phyloP scores from a whole-genome alignment of 2,113 vertebrate genomes.

The Nothocercus nigrocapillus region DNA sequence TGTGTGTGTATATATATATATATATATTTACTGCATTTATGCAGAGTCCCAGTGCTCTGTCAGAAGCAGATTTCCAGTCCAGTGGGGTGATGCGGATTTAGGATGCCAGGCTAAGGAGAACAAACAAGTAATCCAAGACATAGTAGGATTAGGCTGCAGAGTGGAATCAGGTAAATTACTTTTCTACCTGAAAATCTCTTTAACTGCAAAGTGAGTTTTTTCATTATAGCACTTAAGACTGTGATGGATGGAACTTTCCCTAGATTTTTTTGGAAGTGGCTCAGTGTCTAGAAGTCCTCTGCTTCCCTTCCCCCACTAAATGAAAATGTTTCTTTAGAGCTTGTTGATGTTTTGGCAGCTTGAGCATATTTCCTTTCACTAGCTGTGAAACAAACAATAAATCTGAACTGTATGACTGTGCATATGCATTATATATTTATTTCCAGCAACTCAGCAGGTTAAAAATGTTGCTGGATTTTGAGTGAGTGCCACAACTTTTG shows the following conservation, averaged over 20 bases:
- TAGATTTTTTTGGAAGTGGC: background rate
- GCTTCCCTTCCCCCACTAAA: background rate
- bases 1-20: too few relatives aligned
- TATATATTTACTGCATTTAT: background rate
- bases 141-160: conserved; percentile 27
- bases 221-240: background rate
- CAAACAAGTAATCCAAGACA: background rate
- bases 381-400: background rate
- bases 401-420: background rate
- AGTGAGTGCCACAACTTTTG: background rate
- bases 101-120: background rate
- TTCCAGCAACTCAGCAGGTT: background rate
- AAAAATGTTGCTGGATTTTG: background rate
- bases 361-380: background rate
- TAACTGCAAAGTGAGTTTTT: conserved; percentile 21
- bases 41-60: background rate
- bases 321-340: background rate
- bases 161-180: conserved; percentile 36
- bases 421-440: background rate
- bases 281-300: background rate
- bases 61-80: background rate
- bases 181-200: conserved; percentile 40
- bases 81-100: background rate
- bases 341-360: background rate
- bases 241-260: background rate